Evolutionary conservation across 2,113 vertebrate genomes (phyloP).

Genomic region (Cygnus buccinator): DNA sequence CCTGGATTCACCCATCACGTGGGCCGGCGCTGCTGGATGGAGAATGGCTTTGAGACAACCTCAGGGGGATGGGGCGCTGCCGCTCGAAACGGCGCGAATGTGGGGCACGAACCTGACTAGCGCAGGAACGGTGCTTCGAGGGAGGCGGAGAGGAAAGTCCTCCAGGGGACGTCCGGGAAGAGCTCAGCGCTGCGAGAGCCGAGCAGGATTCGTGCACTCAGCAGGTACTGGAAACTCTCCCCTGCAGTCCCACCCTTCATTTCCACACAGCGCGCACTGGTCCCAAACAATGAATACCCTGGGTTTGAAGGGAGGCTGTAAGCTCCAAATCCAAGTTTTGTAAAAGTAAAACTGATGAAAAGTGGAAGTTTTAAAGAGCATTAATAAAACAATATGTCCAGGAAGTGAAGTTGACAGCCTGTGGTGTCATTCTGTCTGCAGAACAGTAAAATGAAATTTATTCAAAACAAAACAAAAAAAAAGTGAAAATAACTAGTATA

Average conservation of each 20-base stretch:
- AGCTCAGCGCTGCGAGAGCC: neutral
- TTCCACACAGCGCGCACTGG: neutral
- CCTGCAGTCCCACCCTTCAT: neutral
- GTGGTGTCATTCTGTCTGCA: constrained; percentile 16
- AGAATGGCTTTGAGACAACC: neutral
- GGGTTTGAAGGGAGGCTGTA: neutral
- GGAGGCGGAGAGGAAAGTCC: neutral
- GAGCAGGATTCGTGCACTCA: neutral
- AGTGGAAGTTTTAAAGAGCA: neutral
- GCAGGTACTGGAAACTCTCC: neutral
- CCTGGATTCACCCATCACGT: constrained; percentile 60
- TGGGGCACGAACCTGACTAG: neutral
- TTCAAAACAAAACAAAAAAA: neutral
- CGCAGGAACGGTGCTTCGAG: neutral
- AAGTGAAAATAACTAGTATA: neutral
- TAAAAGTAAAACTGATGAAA: neutral
- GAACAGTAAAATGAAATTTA: neutral
- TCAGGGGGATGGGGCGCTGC: constrained; percentile 50
- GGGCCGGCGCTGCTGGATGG: neutral
- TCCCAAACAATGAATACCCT: neutral
- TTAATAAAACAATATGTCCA: neutral
- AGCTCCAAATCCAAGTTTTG: neutral
- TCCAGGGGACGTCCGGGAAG: neutral
- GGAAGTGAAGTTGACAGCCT: neutral
- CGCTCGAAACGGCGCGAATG: neutral